Evolutionary conservation across 2,888 invertebrate species (phyloP), one percentile per base, ranked within the genome.

Genomic region (Stramonita haemastoma): DNA sequence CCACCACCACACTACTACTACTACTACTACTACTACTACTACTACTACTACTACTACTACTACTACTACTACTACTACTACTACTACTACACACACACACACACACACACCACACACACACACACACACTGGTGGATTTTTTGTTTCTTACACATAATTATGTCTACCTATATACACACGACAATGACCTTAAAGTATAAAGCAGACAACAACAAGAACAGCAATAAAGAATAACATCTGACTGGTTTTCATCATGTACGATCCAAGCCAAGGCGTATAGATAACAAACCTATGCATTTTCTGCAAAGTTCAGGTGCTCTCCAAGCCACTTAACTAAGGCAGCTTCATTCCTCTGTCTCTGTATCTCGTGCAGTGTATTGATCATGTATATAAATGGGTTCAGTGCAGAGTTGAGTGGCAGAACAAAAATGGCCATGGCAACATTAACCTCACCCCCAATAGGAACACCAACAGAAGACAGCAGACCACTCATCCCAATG

Each of bases 381-480:
- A 88, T 8, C 19, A 81, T 88, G 36, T 88, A 88, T 22, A 88
- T 22, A 34, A 88, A 88, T 1, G 88, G 88, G 22, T 88, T 88
- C 11, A 88, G 46, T 13, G 81, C 79, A 26, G 88, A 77, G 81
- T 88, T 88, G 19, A 88, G 19, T 26, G 88, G 88, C 56, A 88
- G 34, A 29, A 81, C 81, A n/a, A 88, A 88, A 5, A 88, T 56
- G 15, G 79, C 88, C 22, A 81, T 36, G 8, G 15, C 46, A 11
- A 88, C 81, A 29, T 15, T 88, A 36, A 73, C 29, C 29, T 73
- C 73, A 29, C 73, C 73, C 13, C 73, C 73, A 73, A 73, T 11
- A 5, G 73, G 73, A 8, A 73, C 73, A 8, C 73, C 73, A n/a
- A 73, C 73, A 26, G 73, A 73, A 73, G 73, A 26, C n/a, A 73